A percentile compares a stretch with the other conserved stretches of the same genome.
Conservation (phyloP, 2,113 vertebrate species). For the Vanacampus margaritifer region DNA sequence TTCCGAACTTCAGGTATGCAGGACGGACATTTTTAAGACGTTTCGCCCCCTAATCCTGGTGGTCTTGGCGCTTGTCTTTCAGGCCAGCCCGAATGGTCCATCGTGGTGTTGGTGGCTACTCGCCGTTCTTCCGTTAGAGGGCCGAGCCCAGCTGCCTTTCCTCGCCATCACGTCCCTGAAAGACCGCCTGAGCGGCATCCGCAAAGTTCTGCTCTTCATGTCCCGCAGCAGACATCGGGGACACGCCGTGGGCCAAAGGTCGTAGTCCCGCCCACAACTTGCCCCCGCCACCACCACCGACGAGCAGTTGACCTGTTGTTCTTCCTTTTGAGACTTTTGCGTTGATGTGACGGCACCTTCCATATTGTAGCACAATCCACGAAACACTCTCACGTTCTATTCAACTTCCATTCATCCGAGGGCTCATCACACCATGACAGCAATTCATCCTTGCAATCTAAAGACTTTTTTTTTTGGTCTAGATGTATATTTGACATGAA, state of each 20-base stretch:
- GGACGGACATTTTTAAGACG: too few relatives aligned
- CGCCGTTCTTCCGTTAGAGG: slow-evolving; percentile 84
- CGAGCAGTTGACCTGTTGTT: neutral
- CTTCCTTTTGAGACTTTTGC: neutral
- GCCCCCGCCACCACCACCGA: neutral
- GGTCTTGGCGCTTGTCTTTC: neutral
- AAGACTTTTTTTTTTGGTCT: neutral
- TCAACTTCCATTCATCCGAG: neutral
- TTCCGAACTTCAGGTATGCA: slow-evolving; percentile 79
- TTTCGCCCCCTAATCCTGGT: neutral
- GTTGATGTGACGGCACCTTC: neutral
- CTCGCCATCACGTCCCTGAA: slow-evolving; percentile 84
- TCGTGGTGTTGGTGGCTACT: slow-evolving; percentile 92
- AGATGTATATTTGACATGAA: neutral
- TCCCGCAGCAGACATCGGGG: slow-evolving; percentile 76
- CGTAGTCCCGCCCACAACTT: neutral
- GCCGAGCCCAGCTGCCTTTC: slow-evolving; percentile 85
- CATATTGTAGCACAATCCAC: neutral
- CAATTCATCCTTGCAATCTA: neutral
- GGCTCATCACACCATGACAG: neutral
- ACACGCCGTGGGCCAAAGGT: neutral
- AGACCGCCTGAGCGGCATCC: slow-evolving; percentile 83
- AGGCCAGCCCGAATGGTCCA: slow-evolving; percentile 84
- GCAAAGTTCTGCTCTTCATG: slow-evolving; percentile 83
- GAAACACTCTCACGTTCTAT: neutral